Evolutionary conservation across 2,113 vertebrate species (phyloP).

Genomic region (Apteryx owenii): DNA sequence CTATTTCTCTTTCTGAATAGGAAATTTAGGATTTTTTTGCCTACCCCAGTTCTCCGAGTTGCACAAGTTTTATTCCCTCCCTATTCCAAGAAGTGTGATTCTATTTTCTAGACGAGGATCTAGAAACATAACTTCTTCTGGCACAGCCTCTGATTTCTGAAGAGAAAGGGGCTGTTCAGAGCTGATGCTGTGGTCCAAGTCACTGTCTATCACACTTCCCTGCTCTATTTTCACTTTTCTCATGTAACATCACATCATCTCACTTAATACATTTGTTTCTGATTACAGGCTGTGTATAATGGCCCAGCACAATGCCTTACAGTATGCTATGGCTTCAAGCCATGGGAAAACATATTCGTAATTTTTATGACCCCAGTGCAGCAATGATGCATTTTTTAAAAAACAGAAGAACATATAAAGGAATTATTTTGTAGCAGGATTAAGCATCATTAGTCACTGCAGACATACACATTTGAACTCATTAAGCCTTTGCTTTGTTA

Average conservation of each 20-base stretch:
- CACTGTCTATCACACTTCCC: conserved; percentile 69
- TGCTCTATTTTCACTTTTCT: conserved; percentile 71
- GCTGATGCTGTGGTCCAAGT: conserved; percentile 47
- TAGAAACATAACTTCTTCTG: conserved; percentile 66
- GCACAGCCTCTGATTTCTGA: conserved; percentile 46
- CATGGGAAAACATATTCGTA: conserved; percentile 83
- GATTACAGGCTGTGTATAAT: conserved; percentile 74
- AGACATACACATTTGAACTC: conserved; percentile 71
- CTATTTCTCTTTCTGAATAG: not conserved
- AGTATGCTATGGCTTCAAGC: conserved; percentile 72
- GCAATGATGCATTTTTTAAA: conserved; percentile 74
- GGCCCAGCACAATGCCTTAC: conserved; percentile 65
- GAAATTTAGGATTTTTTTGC: not conserved
- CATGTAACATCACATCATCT: conserved; percentile 79
- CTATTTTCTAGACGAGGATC: conserved; percentile 51
- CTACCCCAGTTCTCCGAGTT: not conserved
- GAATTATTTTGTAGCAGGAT: conserved; percentile 77
- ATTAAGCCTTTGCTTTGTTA: conserved; percentile 68
- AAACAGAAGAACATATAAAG: conserved; percentile 72
- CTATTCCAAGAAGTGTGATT: conserved; percentile 12
- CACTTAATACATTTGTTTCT: conserved; percentile 81
- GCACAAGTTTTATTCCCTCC: not conserved
- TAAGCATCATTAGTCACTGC: conserved; percentile 71
- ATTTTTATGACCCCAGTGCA: conserved; percentile 78
- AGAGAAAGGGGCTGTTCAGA: conserved; percentile 50